These are phyloP conservation scores for Caenorhabditis plicata DNA, from an alignment of 2,888 invertebrate species.

Conservation along the genomic window DNA sequence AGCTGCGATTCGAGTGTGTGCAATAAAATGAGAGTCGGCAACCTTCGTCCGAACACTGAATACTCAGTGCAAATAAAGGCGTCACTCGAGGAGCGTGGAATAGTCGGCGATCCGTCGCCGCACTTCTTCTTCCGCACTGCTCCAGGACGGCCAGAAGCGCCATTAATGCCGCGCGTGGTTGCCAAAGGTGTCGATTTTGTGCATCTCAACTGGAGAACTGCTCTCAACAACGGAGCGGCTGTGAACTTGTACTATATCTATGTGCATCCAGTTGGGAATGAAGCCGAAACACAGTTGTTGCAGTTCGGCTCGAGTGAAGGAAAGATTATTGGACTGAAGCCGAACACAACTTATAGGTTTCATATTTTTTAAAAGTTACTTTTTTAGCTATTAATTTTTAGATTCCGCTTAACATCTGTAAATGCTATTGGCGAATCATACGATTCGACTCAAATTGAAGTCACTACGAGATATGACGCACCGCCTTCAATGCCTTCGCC, in stretches of 20 bases:
- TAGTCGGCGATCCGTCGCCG: slow-evolving; percentile 50
- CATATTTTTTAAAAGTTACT: no score
- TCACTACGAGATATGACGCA: slow-evolving; percentile 13
- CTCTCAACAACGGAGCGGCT: slow-evolving; percentile 23
- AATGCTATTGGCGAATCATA: slow-evolving; percentile 39
- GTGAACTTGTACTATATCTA: slow-evolving; percentile 23
- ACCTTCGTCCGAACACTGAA: slow-evolving; percentile 54
- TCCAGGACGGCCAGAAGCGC: slow-evolving; percentile 79
- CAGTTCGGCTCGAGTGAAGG: slow-evolving; percentile 2
- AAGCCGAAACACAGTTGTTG: neutral
- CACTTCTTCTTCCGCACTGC: slow-evolving; percentile 78
- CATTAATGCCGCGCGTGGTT: slow-evolving; percentile 21
- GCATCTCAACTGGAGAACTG: slow-evolving; percentile 39
- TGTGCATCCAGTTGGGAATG: slow-evolving; percentile 4
- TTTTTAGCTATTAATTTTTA: no score
- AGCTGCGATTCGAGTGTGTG: slow-evolving; percentile 4
- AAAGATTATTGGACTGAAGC: slow-evolving; percentile 11
- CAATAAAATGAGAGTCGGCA: slow-evolving; percentile 34
- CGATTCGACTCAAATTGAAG: neutral
- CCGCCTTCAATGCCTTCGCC: slow-evolving; percentile 1
- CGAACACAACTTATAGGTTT: slow-evolving; percentile 24
- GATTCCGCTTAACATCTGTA: slow-evolving; percentile 26
- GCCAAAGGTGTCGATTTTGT: slow-evolving; percentile 35
- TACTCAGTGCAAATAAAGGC: slow-evolving; percentile 54
- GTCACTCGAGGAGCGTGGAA: slow-evolving; percentile 46